Evolutionary conservation across 2,888 invertebrate species (phyloP), one percentile per base, ranked within the genome.

Genomic region (Himalopsyche tibetana): DNA sequence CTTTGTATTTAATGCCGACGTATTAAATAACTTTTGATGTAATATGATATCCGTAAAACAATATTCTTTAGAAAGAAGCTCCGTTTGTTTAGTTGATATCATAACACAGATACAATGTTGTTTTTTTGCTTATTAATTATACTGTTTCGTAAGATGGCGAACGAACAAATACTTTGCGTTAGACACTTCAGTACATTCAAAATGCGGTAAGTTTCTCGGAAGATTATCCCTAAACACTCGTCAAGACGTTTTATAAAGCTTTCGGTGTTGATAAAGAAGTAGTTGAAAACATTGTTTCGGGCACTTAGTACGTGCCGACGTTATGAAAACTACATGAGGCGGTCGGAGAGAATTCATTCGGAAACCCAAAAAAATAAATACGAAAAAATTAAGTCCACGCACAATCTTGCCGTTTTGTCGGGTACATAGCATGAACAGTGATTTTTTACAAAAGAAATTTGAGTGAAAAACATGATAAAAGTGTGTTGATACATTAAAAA

Each of bases 201-300:
- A 74, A 74, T 74, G 74, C 74, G 74, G 19, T 28, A 74, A 74
- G 74, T 74, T 74, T 74, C 74, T 74, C 15, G 12, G 74, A 74
- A 74, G 74, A 28, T 74, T 36, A 74, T 74, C 74, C 74, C 74
- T 36, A 74, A 74, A 36, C 74, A 74, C 74, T 74, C 74, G 74
- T 74, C 74, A 74, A 74, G 74, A 36, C 74, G 74, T 74, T 74
- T 74, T 74, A 74, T 74, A 74, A 74, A 74, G 74, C 74, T 74
- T 74, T 19, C 12, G 15, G 74, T 74, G 74, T 74, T 74, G 74
- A 74, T 74, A 74, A 74, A 74, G 74, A 74, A 74, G 36, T 36
- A 74, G 74, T 74, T 74, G 28, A 19, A 74, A 74, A 74, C 74
- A 74, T 74, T 74, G 74, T 74, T 74, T 38, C 36, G 19, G 74